Evolutionary conservation across 2,797 vertebrate species (phyloP), one percentile per base, ranked within the genome.

Genomic region (Protonibea diacanthus): DNA sequence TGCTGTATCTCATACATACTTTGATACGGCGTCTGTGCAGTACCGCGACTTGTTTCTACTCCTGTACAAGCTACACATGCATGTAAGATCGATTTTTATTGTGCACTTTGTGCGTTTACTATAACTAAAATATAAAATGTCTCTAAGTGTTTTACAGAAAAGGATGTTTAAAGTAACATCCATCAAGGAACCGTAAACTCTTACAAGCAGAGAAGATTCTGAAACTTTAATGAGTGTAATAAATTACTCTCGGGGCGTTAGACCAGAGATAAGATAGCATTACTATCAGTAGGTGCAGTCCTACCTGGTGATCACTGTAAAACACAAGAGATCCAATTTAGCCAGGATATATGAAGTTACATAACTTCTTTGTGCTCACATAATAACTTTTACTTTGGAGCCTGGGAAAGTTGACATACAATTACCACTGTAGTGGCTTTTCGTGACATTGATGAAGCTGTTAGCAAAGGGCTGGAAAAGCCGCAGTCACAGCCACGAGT

Each of bases 381-480:
- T 79, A 85, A 89, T 88, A 85, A 85, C 71, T 84, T 91, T 81
- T 75, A 68, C 85, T 85, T 86, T 71, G 82, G 62, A 59, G 57
- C 70, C 76, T 44, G 53, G 33, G 33, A 84, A 83, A 74, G 55
- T 66, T 88, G 82, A 91, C 82, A 89, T 70, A 82, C 81, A 91
- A 91, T 87, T 89, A 83, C 81, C 76, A 74, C 76, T 77, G 55
- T 53, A 33, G 73, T 74, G 60, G 72, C 56, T 78, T 83, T 83
- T 65, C 21, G 44, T 89, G 88, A 86, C 85, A 85, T 63, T 91
- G 82, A 89, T 76, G 23, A 87, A 91, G 74, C 75, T 85, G 65
- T 80, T 83, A 49, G 75, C n/a, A 61, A 74, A 76, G 40, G 45
- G 49, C 56, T 70, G 53, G 23, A 85, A 86, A 87, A 81, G 76